Conservation (phyloP, 2,888 invertebrate species). For the Caradrina kadenii region DNA sequence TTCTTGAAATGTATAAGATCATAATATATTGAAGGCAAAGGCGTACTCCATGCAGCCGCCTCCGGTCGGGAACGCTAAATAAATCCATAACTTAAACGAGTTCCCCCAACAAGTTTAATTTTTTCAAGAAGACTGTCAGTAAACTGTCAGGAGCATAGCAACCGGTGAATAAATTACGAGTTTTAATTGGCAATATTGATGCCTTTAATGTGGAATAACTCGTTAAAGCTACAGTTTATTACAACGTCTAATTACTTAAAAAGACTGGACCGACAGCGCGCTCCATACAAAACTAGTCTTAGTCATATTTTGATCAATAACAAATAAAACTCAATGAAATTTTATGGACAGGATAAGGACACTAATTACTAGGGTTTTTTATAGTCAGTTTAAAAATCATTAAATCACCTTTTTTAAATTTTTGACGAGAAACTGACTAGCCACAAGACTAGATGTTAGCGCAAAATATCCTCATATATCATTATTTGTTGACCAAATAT, state of each 20-base stretch:
- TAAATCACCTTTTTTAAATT: too few relatives aligned
- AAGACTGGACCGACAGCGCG: background rate
- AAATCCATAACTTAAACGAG: constrained; percentile 64
- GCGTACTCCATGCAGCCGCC: constrained; percentile 20
- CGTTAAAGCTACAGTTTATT: constrained; percentile 22
- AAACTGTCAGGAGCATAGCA: constrained; percentile 61
- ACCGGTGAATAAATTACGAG: constrained; percentile 63
- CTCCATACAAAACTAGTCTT: background rate
- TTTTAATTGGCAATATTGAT: constrained; percentile 60
- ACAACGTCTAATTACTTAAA: constrained; percentile 12
- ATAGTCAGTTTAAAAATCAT: too few relatives aligned
- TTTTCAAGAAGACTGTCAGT: constrained; percentile 55
- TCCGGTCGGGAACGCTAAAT: constrained; percentile 42
- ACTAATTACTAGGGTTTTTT: too few relatives aligned
- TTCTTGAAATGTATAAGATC: constrained; percentile 15
- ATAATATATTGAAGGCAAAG: constrained; percentile 14
- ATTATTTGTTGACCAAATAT: background rate
- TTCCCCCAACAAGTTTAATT: constrained; percentile 54
- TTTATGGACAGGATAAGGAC: too few relatives aligned
- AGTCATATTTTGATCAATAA: background rate
- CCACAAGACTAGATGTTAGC: too few relatives aligned
- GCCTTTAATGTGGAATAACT: constrained; percentile 32
- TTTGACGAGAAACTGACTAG: too few relatives aligned
- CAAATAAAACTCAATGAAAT: too few relatives aligned
- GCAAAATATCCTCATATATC: too few relatives aligned